A percentile compares a stretch with the other conserved stretches of the same genome.
Evolutionary conservation across 2,113 vertebrate species (phyloP).

Genomic region (Deroptyus accipitrinus): DNA sequence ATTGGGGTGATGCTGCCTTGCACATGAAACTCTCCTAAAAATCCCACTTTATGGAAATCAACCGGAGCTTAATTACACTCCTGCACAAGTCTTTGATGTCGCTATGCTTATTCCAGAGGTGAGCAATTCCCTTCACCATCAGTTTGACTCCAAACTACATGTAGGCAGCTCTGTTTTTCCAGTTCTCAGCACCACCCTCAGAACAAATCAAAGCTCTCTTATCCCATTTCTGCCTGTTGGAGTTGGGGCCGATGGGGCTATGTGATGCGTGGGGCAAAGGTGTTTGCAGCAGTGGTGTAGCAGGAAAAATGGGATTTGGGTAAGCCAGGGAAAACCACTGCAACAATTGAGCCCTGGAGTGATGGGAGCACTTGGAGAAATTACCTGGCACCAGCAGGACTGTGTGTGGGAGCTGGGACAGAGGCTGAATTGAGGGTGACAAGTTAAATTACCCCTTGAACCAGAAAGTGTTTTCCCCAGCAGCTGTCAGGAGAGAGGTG

Average conservation of each 20-base stretch:
- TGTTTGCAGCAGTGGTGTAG: background rate
- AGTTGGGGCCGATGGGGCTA: background rate
- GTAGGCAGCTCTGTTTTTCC: background rate
- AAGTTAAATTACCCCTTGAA: background rate
- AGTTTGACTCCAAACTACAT: background rate
- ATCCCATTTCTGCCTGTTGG: fast-evolving
- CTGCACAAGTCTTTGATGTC: background rate
- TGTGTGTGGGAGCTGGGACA: background rate
- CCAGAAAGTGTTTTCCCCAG: background rate
- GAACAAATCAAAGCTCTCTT: background rate
- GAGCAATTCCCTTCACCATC: background rate
- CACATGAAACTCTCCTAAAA: background rate
- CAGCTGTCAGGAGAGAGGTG: background rate
- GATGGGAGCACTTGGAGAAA: background rate
- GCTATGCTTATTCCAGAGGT: background rate
- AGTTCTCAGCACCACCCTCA: background rate
- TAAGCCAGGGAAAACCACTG: background rate
- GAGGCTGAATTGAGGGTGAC: background rate
- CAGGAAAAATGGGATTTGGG: background rate
- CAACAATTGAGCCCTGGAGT: background rate
- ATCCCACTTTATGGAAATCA: background rate
- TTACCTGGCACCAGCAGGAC: background rate
- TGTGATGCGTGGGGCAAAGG: fast-evolving
- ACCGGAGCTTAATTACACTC: background rate
- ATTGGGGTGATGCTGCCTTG: background rate